Evolutionary conservation across 2,888 invertebrate species (phyloP), one percentile per base, ranked within the genome.

Genomic region (Pristionchus entomophagus): DNA sequence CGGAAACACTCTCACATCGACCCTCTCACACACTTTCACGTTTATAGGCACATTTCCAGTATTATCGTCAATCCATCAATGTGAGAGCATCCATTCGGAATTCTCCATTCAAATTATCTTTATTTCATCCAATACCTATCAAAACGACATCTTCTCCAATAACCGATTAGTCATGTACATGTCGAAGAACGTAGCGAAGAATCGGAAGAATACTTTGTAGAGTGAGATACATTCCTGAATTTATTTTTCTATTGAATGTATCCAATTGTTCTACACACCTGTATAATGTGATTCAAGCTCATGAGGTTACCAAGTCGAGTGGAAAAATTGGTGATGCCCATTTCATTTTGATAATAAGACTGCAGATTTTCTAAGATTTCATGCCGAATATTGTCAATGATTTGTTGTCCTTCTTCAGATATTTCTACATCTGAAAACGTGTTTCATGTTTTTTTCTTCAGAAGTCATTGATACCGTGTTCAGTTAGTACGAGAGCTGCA

Each of bases 121-220:
- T 45, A 14, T 45, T 45, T 14, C 6, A 45, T 45, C 45, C 14
- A 45, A 45, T 45, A 45, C 14, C 14, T 65, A 65, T 65, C 65
- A 35, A 5, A 35, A 14, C 0, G 65, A 65, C 32, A 65, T 65
- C 19, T 35, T 65, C 65, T 65, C 35, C 19, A 65, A 65, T 19
- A 65, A 32, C 65, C 19, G 32, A n/a, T 73, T 26, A 41, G 26
- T 73, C 73, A 45, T 73, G 73, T 73, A 73, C 73, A 45, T 41
- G 38, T 73, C 73, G 26, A 73, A 73, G 73, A 73, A 73, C 3
- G 73, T 73, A 14, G 73, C 38, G 26, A 41, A 45, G 73, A 73
- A 73, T 1, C 73, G 73, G 38, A 73, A 73, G 73, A 73, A 73
- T n/a, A n/a, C n/a, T 73, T 73, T 73, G 73, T 73, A 26, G n/a